Evolutionary conservation across 2,113 vertebrate genomes (phyloP).

Genomic region (Triplophysa rosa): DNA sequence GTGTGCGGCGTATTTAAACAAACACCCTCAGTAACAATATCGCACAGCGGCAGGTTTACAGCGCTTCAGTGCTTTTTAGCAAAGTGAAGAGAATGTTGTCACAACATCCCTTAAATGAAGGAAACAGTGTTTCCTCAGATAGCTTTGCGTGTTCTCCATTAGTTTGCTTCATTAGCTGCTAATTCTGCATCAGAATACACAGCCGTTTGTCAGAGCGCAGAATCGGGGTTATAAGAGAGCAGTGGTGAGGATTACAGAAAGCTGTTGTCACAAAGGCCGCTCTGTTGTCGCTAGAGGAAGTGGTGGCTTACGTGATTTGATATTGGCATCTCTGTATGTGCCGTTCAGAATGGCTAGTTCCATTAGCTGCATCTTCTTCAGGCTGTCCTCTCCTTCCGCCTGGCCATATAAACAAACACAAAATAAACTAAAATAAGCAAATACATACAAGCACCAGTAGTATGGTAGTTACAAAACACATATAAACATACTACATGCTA

Average conservation of each 20-base stretch:
- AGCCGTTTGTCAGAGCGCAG: slow-evolving; percentile 36
- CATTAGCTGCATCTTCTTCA: slow-evolving; percentile 98
- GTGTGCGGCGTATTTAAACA: neutral
- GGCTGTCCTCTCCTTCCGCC: slow-evolving; percentile 94
- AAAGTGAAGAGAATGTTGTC: slow-evolving; percentile 26
- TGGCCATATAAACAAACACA: slow-evolving; percentile 52
- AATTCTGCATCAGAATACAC: slow-evolving; percentile 45
- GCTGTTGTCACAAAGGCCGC: slow-evolving; percentile 16
- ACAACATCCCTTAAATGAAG: slow-evolving; percentile 22
- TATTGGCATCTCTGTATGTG: slow-evolving; percentile 93
- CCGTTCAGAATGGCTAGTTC: slow-evolving; percentile 93
- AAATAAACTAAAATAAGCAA: neutral
- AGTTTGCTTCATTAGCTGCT: slow-evolving; percentile 42
- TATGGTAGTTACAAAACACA: neutral
- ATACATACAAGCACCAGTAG: neutral
- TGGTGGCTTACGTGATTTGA: slow-evolving; percentile 89
- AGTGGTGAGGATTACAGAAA: slow-evolving; percentile 39
- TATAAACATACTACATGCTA: too few species aligned
- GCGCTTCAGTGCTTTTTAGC: slow-evolving; percentile 26
- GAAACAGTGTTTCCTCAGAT: slow-evolving; percentile 19
- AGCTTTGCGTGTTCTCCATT: slow-evolving; percentile 13
- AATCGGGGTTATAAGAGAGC: slow-evolving; percentile 44
- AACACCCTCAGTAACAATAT: slow-evolving; percentile 20
- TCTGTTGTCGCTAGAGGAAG: slow-evolving; percentile 10
- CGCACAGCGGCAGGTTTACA: slow-evolving; percentile 20